Conservation (phyloP, 2,888 invertebrate species). For the Caenorhabditis sulstoni region DNA sequence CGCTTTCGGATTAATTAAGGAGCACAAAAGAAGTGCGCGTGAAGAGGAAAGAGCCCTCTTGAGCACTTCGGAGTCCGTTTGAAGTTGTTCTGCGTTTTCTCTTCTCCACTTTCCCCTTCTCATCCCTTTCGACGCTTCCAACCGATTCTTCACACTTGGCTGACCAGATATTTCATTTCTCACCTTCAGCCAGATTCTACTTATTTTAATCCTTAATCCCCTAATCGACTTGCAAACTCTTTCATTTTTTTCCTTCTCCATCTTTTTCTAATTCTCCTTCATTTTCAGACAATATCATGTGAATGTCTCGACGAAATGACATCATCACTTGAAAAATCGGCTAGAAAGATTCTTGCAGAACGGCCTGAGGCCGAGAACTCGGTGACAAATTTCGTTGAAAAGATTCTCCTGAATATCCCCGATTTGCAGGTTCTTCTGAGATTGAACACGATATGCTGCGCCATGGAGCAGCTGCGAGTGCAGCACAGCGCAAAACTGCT, state of each 20-base stretch:
- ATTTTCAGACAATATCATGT: constrained; percentile 69
- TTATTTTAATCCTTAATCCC: constrained; percentile 48
- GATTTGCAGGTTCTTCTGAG: constrained; percentile 60
- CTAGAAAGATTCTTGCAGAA: constrained; percentile 51
- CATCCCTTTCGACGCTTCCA: constrained; percentile 3
- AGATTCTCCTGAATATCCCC: neutral
- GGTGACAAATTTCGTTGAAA: constrained; percentile 12
- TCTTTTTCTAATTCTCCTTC: neutral
- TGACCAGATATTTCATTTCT: constrained; percentile 19
- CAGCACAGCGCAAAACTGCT: constrained; percentile 38
- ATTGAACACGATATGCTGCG: constrained; percentile 67
- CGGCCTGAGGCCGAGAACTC: constrained; percentile 56
- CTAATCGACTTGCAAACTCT: constrained; percentile 23
- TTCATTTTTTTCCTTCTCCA: neutral
- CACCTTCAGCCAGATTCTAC: constrained; percentile 41
- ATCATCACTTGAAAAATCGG: constrained; percentile 55
- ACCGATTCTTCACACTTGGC: constrained; percentile 33
- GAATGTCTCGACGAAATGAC: constrained; percentile 68
- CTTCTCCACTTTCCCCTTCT: neutral
- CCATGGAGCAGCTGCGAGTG: constrained; percentile 67
- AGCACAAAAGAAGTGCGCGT: constrained; percentile 31
- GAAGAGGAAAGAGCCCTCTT: constrained; percentile 22
- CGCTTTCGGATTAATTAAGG: constrained; percentile 35
- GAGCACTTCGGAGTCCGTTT: constrained; percentile 44
- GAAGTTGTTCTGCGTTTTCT: constrained; percentile 25